These are phyloP conservation scores for Phalacrocorax brasilianus DNA, from an alignment of 2,113 vertebrate genomes.

Conservation along the genomic window DNA sequence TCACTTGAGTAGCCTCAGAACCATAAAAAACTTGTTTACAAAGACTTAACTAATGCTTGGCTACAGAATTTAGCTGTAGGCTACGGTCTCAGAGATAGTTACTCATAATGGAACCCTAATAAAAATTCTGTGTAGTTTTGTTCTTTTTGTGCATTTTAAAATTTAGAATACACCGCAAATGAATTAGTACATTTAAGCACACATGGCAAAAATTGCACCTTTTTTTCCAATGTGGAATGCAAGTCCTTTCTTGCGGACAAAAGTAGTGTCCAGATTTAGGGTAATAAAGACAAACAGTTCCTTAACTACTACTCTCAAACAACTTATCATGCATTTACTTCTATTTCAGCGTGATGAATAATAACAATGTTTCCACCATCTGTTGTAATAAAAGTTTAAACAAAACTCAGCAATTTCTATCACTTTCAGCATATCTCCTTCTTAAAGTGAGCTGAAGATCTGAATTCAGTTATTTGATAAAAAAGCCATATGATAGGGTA, in stretches of 20 bases:
- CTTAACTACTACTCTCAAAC: neutral
- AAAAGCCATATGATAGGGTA: neutral
- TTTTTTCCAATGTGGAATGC: neutral
- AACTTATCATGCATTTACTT: neutral
- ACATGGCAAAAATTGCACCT: neutral
- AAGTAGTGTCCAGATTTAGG: neutral
- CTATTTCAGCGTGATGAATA: neutral
- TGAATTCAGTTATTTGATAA: neutral
- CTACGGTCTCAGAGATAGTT: neutral
- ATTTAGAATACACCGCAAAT: neutral
- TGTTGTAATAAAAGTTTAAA: neutral
- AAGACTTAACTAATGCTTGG: neutral
- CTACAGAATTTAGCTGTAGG: neutral
- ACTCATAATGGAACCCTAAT: neutral
- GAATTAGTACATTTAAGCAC: neutral
- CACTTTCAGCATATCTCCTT: neutral
- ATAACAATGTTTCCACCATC: neutral
- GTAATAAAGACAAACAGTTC: neutral
- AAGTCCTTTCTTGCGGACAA: neutral
- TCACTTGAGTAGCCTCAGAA: neutral
- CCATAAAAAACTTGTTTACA: neutral
- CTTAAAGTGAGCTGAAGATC: neutral
- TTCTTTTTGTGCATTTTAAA: neutral
- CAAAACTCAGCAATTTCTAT: neutral
- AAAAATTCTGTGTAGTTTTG: neutral